phyloP scores from a whole-genome alignment of 1,140 invertebrate genomes.

The Caenorhabditis inopinata region DNA sequence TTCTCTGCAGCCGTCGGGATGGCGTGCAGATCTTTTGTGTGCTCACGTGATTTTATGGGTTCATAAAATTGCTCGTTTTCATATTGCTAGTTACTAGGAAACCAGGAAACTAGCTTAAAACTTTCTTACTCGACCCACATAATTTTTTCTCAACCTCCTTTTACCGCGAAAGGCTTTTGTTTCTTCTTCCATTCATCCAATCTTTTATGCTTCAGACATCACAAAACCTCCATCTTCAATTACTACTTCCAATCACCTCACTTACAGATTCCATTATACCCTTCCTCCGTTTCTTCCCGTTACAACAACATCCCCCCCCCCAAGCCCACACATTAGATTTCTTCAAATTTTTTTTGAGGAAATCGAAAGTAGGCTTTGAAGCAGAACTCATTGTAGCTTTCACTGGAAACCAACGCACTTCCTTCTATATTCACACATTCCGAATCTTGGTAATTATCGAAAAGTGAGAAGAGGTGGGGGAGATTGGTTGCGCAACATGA shows the following conservation, averaged over 20 bases:
- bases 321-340: too few relatives aligned
- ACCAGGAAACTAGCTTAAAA: background rate
- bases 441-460: conserved; percentile 31
- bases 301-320: background rate
- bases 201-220: background rate
- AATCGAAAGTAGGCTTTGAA: conserved; percentile 25
- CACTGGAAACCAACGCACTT: conserved; percentile 26
- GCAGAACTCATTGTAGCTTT: conserved; percentile 30
- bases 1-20: background rate
- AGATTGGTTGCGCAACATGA: conserved; percentile 20
- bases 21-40: background rate
- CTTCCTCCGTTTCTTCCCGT: background rate
- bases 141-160: too few relatives aligned
- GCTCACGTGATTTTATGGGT: background rate
- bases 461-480: background rate
- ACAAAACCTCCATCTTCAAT: background rate
- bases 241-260: conserved; percentile 2
- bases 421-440: conserved; percentile 8
- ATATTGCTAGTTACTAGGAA: background rate
- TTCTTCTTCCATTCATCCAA: background rate
- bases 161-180: background rate
- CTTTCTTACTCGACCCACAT: too few relatives aligned
- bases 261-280: conserved; percentile 27
- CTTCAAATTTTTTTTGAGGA: conserved; percentile 15
- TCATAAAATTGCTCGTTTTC: background rate